Evolutionary conservation across 2,797 vertebrate genomes (phyloP).

Genomic region (Pterois miles): DNA sequence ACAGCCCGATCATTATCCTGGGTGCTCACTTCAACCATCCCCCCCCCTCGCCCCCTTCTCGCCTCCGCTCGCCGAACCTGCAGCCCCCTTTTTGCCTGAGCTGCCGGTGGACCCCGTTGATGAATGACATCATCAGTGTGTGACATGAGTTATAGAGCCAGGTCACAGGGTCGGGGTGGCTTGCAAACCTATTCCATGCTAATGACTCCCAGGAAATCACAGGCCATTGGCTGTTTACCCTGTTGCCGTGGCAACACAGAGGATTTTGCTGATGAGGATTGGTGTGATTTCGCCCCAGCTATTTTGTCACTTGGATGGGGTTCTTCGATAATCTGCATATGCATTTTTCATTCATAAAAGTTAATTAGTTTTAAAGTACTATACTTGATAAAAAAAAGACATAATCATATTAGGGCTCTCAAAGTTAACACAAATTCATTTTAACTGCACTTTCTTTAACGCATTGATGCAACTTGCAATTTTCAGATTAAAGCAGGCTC

Average conservation of each 20-base stretch:
- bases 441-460: no score
- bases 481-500: no score
- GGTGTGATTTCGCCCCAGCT: slow-evolving; percentile 30
- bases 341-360: slow-evolving; percentile 3
- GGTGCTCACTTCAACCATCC: no score
- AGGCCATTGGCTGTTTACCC: slow-evolving; percentile 75
- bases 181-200: slow-evolving; percentile 84
- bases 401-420: background rate
- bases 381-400: background rate
- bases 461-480: no score
- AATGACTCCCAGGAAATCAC: slow-evolving; percentile 85
- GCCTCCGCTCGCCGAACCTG: slow-evolving; percentile 52
- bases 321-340: slow-evolving; percentile 24
- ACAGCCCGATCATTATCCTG: slow-evolving; percentile 72
- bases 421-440: no score
- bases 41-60: slow-evolving; percentile 31
- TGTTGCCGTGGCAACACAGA: slow-evolving; percentile 58
- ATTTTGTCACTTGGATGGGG: slow-evolving; percentile 2
- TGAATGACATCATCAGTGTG: slow-evolving; percentile 88
- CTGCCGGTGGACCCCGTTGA: slow-evolving; percentile 76
- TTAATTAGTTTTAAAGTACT: background rate
- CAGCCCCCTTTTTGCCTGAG: slow-evolving; percentile 41
- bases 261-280: slow-evolving; percentile 53
- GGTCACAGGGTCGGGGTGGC: slow-evolving; percentile 78
- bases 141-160: slow-evolving; percentile 82